Conservation (phyloP, 1,140 invertebrate species). For the Drosophila repleta region DNA sequence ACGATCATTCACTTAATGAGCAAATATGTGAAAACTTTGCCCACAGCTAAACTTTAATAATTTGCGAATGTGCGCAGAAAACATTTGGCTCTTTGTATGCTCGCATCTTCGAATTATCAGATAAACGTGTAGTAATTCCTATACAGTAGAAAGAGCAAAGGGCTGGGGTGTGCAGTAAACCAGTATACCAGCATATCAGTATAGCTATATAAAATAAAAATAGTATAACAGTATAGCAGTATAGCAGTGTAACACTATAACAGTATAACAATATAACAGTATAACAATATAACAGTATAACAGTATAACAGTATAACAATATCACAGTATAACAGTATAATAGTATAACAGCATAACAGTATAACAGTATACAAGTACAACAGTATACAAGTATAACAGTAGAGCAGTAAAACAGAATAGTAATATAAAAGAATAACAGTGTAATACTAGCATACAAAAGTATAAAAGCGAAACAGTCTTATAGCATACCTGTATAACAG, state of each 20-base stretch:
- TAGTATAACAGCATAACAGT: not conserved
- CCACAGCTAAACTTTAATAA: slow-evolving; percentile 3
- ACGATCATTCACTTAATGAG: slow-evolving; percentile 41
- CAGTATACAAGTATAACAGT: not conserved
- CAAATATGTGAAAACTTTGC: slow-evolving; percentile 39
- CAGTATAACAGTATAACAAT: not conserved
- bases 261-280: not conserved
- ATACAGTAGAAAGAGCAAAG: no score
- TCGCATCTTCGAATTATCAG: no score
- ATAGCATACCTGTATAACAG: not conserved
- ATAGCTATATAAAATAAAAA: not conserved
- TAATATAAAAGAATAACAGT: not conserved
- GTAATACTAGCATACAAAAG: not conserved
- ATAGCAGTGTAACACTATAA: not conserved
- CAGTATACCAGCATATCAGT: not conserved
- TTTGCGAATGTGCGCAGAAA: slow-evolving; percentile 5
- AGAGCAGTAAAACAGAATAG: not conserved
- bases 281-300: not conserved
- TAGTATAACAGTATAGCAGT: not conserved
- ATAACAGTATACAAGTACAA: not conserved
- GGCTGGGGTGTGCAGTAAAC: no score
- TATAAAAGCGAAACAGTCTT: not conserved
- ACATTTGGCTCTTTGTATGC: not conserved
- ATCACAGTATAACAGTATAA: not conserved
- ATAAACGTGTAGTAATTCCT: no score